phyloP scores from a whole-genome alignment of 2,113 vertebrate genomes.

The Oophaga pumilio region DNA sequence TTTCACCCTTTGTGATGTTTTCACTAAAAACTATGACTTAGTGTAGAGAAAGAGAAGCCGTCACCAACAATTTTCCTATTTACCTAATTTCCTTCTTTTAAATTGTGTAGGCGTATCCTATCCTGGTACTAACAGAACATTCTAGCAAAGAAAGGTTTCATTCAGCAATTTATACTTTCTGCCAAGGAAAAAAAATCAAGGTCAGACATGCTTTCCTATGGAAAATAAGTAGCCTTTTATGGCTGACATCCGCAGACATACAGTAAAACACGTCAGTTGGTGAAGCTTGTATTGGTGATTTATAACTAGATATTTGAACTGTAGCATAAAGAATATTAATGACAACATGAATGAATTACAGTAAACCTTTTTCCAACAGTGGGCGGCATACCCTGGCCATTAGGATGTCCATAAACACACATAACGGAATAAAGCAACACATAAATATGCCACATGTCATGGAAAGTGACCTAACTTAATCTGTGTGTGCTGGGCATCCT shows the following conservation, averaged over 20 bases:
- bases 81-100: not conserved
- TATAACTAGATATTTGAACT: not conserved
- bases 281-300: not conserved
- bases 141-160: not conserved
- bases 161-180: conserved; percentile 7
- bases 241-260: not conserved
- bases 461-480: not conserved
- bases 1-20: not conserved
- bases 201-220: not conserved
- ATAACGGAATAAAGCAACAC: not conserved
- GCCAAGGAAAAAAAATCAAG: conserved; percentile 1
- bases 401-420: not conserved
- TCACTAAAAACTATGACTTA: not conserved
- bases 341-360: not conserved
- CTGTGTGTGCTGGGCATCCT: not conserved
- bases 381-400: not conserved
- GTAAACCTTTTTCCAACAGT: not conserved
- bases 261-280: not conserved
- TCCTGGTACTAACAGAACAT: not conserved
- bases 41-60: not conserved
- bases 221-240: not conserved
- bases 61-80: not conserved
- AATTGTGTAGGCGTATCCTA: conserved; percentile 2
- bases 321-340: not conserved
- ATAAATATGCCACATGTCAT: not conserved